Evolutionary conservation across 92 coral and sea anemone species (phyloP).

Genomic region (Parazoanthus swiftii): DNA sequence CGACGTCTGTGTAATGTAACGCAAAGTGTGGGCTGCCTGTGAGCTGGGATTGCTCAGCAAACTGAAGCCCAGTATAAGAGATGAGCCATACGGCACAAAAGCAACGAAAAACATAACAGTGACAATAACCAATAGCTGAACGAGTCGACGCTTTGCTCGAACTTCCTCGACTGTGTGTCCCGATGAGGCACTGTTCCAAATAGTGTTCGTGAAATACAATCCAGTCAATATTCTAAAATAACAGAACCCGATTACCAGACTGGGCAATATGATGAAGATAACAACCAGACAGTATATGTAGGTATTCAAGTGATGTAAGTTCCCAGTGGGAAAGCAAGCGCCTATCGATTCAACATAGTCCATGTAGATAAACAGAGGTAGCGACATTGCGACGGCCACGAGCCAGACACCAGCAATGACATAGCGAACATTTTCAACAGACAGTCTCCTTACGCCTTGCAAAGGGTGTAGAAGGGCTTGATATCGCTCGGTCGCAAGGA

Average conservation of each 20-base stretch:
- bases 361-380: slow-evolving; percentile 64
- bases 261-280: slow-evolving; percentile 44
- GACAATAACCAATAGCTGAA: slow-evolving; percentile 60
- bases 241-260: slow-evolving; percentile 55
- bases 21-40: neutral
- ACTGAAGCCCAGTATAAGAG: slow-evolving; percentile 34
- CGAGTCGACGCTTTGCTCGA: slow-evolving; percentile 66
- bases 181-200: slow-evolving; percentile 52
- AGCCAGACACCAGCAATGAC: slow-evolving; percentile 64
- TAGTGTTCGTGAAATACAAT: slow-evolving; percentile 71
- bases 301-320: neutral
- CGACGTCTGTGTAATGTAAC: slow-evolving; percentile 9
- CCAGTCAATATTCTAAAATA: slow-evolving; percentile 79
- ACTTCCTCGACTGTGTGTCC: slow-evolving; percentile 40
- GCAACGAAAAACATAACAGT: slow-evolving; percentile 67
- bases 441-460: slow-evolving; percentile 44
- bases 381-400: slow-evolving; percentile 54
- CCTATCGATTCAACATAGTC: slow-evolving; percentile 33
- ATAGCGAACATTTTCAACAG: slow-evolving; percentile 58
- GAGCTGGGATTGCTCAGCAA: slow-evolving; percentile 16
- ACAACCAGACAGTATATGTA: slow-evolving; percentile 66
- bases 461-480: slow-evolving; percentile 71
- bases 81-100: slow-evolving; percentile 65
- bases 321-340: slow-evolving; percentile 22
- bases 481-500: slow-evolving; percentile 78